Percentiles rank a stretch among this genome's conserved stretches.
Evolutionary conservation across 2,888 invertebrate species (phyloP).

Genomic region (Laothoe populi): DNA sequence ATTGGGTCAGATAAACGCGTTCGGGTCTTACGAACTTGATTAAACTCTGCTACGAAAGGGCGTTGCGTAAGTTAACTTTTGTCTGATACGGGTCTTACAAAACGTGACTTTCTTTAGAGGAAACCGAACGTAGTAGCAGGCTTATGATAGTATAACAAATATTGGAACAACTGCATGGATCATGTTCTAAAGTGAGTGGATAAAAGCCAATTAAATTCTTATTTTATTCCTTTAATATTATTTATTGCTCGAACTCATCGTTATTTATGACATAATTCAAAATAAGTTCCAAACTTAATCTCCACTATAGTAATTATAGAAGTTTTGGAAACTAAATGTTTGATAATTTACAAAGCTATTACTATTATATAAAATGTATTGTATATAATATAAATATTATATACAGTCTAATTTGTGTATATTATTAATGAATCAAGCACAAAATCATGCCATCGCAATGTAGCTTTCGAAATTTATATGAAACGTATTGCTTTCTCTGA

Average conservation of each 20-base stretch:
- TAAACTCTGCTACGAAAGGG: slow-evolving; percentile 54
- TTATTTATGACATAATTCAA: neutral
- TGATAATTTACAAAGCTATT: no score
- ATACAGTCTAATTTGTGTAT: no score
- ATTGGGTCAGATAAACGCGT: slow-evolving; percentile 45
- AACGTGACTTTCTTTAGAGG: slow-evolving; percentile 21
- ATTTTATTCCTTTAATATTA: no score
- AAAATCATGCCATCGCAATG: slow-evolving; percentile 24
- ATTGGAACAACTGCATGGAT: no score
- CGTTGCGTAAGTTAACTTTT: slow-evolving; percentile 41
- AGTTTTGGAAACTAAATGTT: no score
- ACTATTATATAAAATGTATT: no score
- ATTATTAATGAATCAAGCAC: no score
- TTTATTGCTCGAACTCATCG: no score
- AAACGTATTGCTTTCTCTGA: slow-evolving; percentile 50
- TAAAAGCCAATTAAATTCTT: neutral
- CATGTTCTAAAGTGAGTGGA: neutral
- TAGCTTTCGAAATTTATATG: slow-evolving; percentile 36
- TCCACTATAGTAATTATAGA: no score
- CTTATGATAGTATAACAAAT: no score
- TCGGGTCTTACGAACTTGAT: slow-evolving; percentile 58
- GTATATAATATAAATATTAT: no score
- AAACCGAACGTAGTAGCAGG: neutral
- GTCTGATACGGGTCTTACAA: slow-evolving; percentile 28
- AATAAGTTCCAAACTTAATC: no score